Evolutionary conservation across 2,888 invertebrate species (phyloP).

Genomic region (Phengaris alcon): DNA sequence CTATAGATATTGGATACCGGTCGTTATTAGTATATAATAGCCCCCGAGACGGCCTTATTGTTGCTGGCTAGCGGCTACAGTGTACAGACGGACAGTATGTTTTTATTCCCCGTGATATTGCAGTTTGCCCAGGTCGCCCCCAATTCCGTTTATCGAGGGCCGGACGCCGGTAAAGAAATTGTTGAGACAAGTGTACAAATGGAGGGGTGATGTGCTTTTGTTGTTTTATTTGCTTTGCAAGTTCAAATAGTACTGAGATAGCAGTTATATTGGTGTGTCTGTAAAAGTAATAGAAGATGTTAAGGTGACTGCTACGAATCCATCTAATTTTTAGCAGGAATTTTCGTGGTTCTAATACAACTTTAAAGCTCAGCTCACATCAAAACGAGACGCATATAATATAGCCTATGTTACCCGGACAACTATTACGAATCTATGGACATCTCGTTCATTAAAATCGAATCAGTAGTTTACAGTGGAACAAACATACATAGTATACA

Average conservation of each 20-base stretch:
- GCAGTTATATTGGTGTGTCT: background rate
- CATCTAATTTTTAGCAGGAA: no score
- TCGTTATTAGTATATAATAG: slow-evolving; percentile 15
- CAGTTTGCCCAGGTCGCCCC: slow-evolving; percentile 56
- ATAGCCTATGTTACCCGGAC: no score
- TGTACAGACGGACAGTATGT: slow-evolving; percentile 52
- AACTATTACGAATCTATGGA: no score
- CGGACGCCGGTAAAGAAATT: slow-evolving; percentile 34
- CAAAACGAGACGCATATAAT: no score
- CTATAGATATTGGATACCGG: slow-evolving; percentile 10
- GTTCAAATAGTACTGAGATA: background rate
- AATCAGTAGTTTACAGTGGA: no score
- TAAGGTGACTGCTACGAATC: no score
- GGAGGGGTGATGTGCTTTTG: background rate
- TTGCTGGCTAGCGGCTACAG: slow-evolving; percentile 60
- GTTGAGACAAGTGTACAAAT: slow-evolving; percentile 21
- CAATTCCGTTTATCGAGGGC: slow-evolving; percentile 47
- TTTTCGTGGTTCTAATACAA: no score
- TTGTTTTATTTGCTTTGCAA: background rate
- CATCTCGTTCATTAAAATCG: no score
- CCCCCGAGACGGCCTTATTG: slow-evolving; percentile 60
- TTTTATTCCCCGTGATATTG: slow-evolving; percentile 66
- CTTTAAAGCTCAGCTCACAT: no score
- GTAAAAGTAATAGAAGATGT: no score
- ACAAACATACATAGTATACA: no score